Percentiles rank a stretch among this genome's conserved stretches.
Evolutionary conservation across 2,113 vertebrate genomes (phyloP).

Genomic region (Etia nguti): DNA sequence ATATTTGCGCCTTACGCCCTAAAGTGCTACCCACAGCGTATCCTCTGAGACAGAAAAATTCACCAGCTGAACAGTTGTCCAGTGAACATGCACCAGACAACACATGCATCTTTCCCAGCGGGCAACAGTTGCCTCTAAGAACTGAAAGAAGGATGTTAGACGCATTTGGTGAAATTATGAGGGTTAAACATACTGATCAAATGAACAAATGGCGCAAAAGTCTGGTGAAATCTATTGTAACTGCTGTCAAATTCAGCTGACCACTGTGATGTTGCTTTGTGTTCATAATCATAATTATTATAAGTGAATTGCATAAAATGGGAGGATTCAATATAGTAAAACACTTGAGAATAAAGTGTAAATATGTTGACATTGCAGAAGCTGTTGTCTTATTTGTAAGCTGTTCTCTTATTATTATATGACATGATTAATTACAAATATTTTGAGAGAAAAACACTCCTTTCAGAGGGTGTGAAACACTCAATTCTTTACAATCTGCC

Average conservation of each 20-base stretch:
- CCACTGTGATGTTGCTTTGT: background rate
- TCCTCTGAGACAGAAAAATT: background rate
- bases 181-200: background rate
- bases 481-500: conserved; percentile 26
- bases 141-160: background rate
- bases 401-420: background rate
- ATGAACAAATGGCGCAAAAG: background rate
- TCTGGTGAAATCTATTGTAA: background rate
- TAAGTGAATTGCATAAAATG: background rate
- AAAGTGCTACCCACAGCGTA: background rate
- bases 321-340: background rate
- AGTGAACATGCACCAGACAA: background rate
- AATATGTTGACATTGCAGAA: background rate
- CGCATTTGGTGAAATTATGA: background rate
- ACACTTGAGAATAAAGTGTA: background rate
- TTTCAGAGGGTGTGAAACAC: background rate
- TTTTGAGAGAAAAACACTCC: background rate
- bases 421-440: background rate
- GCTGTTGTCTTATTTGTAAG: background rate
- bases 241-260: background rate
- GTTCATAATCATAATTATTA: background rate
- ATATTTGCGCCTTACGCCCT: background rate
- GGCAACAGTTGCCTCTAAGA: background rate
- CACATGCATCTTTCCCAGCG: background rate
- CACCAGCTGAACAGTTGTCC: background rate